phyloP scores from a whole-genome alignment of 2,113 vertebrate species.

The Excalfactoria chinensis region DNA sequence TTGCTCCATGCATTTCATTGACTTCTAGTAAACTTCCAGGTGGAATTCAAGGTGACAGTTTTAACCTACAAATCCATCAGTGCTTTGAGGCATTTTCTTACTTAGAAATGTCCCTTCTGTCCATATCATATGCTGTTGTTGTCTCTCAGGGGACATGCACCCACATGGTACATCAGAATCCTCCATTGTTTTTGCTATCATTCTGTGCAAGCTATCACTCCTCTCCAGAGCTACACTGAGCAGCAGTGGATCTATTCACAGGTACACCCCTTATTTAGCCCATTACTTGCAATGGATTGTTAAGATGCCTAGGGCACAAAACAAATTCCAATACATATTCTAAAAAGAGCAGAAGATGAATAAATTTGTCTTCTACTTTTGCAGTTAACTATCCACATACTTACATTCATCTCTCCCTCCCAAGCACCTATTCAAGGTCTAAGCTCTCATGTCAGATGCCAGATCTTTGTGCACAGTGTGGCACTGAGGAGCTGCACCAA shows the following conservation, averaged over 20 bases:
- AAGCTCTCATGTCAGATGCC: not conserved
- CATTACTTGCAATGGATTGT: conserved; percentile 25
- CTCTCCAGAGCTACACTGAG: not conserved
- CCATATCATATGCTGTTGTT: not conserved
- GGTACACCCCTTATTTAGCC: conserved; percentile 9
- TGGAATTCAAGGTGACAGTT: conserved; percentile 27
- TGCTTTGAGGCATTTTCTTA: not conserved
- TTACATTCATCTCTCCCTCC: not conserved
- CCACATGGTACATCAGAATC: not conserved
- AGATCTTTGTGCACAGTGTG: not conserved
- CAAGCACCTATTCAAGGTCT: not conserved
- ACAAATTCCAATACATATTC: not conserved
- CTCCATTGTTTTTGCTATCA: not conserved
- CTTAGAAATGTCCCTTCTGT: not conserved
- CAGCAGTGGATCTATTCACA: conserved; percentile 20
- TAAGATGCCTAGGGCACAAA: conserved; percentile 7
- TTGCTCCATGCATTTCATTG: not conserved
- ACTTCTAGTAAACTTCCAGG: not conserved
- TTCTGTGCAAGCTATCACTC: not conserved
- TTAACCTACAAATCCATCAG: conserved; percentile 4
- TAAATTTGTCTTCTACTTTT: not conserved
- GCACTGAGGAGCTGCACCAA: not conserved
- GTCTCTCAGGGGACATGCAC: not conserved
- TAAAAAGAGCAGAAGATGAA: conserved; percentile 37
- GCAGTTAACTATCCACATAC: conserved; percentile 21